These are phyloP conservation scores for Agrochola lychnidis DNA, from an alignment of 2,888 invertebrate species.

Conservation along the genomic window DNA sequence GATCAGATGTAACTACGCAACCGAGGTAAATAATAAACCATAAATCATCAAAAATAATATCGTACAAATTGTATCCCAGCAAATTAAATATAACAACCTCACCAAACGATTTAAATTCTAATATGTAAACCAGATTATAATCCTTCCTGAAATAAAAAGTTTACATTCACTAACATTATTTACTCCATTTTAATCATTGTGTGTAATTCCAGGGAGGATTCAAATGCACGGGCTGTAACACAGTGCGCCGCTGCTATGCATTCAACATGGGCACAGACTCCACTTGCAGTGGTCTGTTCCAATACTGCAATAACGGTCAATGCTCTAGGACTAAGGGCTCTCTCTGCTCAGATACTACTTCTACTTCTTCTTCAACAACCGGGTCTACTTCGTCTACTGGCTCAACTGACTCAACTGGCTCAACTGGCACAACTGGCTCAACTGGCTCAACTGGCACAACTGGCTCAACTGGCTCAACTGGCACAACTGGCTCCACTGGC, in stretches of 20 bases:
- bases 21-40: constrained; percentile 52
- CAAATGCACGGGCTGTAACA: constrained; percentile 71
- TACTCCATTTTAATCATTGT: neutral
- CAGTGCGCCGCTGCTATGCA: constrained; percentile 71
- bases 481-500: neutral
- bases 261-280: constrained; percentile 71
- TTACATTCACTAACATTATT: neutral
- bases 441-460: neutral
- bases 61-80: neutral
- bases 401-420: neutral
- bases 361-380: constrained; percentile 37
- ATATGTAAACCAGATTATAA: neutral
- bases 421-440: neutral
- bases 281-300: constrained; percentile 71
- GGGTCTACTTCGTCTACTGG: constrained; percentile 29
- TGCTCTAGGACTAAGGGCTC: constrained; percentile 77
- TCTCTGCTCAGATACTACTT: constrained; percentile 68
- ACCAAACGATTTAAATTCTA: too few relatives aligned
- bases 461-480: neutral
- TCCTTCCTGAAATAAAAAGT: neutral
- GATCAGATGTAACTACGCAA: constrained; percentile 60
- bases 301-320: constrained; percentile 77
- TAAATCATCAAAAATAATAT: neutral
- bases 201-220: constrained; percentile 54
- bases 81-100: neutral